Percentiles rank a stretch among this genome's conserved stretches.
Evolutionary conservation across 2,797 vertebrate species (phyloP).

Genomic region (Acanthurus leucopareius): DNA sequence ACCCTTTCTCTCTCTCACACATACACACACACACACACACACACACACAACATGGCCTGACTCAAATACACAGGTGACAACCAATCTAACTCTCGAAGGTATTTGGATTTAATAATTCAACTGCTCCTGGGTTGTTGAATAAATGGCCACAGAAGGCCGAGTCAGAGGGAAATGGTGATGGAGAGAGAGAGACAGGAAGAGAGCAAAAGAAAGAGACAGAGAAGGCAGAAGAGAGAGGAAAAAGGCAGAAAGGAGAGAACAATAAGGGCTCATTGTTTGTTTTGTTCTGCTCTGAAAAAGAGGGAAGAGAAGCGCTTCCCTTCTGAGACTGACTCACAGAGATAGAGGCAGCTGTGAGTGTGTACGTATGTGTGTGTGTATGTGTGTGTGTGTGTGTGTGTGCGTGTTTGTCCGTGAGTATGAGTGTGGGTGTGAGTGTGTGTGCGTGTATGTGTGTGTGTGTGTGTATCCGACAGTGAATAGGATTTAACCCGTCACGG

Average conservation of each 20-base stretch:
- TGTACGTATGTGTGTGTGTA: slow-evolving; percentile 23
- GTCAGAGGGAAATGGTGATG: slow-evolving; percentile 32
- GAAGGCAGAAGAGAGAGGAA: slow-evolving; percentile 74
- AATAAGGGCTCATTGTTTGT: slow-evolving; percentile 85
- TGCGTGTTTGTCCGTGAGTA: slow-evolving; percentile 33
- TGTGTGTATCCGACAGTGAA: slow-evolving; percentile 73
- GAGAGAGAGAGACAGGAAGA: slow-evolving; percentile 38
- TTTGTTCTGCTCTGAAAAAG: slow-evolving; percentile 86
- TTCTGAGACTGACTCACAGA: slow-evolving; percentile 82
- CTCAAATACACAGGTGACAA: slow-evolving; percentile 47
- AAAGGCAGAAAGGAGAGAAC: slow-evolving; percentile 80
- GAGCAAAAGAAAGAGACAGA: slow-evolving; percentile 63
- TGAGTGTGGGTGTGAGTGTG: neutral
- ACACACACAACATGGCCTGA: slow-evolving; percentile 11
- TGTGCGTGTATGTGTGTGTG: slow-evolving; percentile 16
- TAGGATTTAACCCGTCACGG: slow-evolving; percentile 86
- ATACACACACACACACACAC: slow-evolving; percentile 19
- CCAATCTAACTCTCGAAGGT: slow-evolving; percentile 37
- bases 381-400: slow-evolving; percentile 43
- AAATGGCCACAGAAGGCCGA: slow-evolving; percentile 50
- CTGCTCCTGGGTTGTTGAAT: slow-evolving; percentile 49
- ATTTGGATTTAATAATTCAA: slow-evolving; percentile 63
- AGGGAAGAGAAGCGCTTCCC: slow-evolving; percentile 83
- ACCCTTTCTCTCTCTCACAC: neutral
- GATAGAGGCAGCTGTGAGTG: slow-evolving; percentile 80